Evolutionary conservation across 1,140 invertebrate genomes (phyloP), one percentile per base, ranked within the genome.

Genomic region (Thalassaphorura encarpata): DNA sequence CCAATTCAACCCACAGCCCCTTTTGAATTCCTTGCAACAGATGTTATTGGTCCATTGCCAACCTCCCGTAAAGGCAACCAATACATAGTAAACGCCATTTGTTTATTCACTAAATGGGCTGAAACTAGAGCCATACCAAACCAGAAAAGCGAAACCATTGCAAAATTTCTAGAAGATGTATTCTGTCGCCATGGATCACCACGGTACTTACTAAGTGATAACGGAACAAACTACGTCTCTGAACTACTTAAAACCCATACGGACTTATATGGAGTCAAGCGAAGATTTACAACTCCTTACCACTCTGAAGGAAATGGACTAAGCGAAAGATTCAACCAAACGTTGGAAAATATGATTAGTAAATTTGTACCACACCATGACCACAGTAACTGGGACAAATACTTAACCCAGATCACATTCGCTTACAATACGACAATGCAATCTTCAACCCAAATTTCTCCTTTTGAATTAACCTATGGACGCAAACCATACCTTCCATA

Each of bases 31-130:
- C 18, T 73, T 0, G 67, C 67, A 1, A 62, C 69, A 0, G 72
- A 75, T 56, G 43, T 74, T 0, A 66, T 75, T 51, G 72, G 72
- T 27, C 71, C 72, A 2, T 66, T 72, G 28, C 71, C 72, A 0
- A 33, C 58, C 0, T 69, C 66, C 2, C 46, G 39, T 2, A 65
- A 65, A 31, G 67, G 70, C 59, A 65, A 70, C 28, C 23, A 41
- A 36, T 69, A 66, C 64, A 28, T 73, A 43, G 31, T 54, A 6
- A 54, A 40, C 31, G 33, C 3, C 18, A 24, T 54, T 28, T 39
- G 19, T 23, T 24, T 18, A 5, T 54, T 28, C 29, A 43, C 52
- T 28, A 42, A 24, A 45, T 54, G 24, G 41, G 40, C 18, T 45
- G 36, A 45, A 6, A 28, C n/a, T 13, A 40, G 45, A 28, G 41